phyloP scores from a whole-genome alignment of 2,113 vertebrate species.

The Mionectes macconnelli region DNA sequence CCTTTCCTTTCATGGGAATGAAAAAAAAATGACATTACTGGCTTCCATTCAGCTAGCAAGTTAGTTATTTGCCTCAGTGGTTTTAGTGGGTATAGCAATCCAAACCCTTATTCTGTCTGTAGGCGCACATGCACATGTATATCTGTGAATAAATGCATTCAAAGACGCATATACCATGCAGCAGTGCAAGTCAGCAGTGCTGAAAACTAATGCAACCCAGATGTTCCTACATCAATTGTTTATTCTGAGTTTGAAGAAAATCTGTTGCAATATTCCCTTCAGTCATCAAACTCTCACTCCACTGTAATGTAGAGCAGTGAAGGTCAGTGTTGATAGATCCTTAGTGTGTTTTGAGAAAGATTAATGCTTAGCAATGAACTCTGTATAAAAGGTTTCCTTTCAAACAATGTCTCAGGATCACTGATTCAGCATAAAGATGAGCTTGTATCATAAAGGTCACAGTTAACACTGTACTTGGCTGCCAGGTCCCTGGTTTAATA shows the following conservation, averaged over 20 bases:
- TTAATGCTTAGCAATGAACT: slow-evolving; percentile 70
- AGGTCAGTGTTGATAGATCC: slow-evolving; percentile 74
- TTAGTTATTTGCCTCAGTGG: background rate
- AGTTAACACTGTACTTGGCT: slow-evolving; percentile 39
- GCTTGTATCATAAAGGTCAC: slow-evolving; percentile 58
- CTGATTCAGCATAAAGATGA: slow-evolving; percentile 60
- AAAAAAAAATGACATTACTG: background rate
- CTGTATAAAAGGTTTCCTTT: slow-evolving; percentile 49
- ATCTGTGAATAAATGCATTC: background rate
- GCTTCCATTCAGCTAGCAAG: background rate
- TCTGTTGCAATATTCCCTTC: slow-evolving; percentile 77
- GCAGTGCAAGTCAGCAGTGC: background rate
- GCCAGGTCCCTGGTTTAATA: background rate
- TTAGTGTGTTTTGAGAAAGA: slow-evolving; percentile 75
- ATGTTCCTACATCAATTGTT: background rate
- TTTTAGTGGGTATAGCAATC: background rate
- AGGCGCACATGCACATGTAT: background rate
- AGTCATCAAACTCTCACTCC: slow-evolving; percentile 67
- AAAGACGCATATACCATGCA: background rate
- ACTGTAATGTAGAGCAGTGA: slow-evolving; percentile 67
- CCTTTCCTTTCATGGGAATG: rapidly evolving
- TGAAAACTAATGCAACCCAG: background rate
- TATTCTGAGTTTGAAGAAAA: slow-evolving; percentile 39
- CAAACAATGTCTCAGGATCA: slow-evolving; percentile 48
- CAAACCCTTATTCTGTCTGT: background rate